Evolutionary conservation across 35 echinoderm and acorn worm genomes (phyloP), one percentile per base, ranked within the genome.

Genomic region (Nesometra sesokonis): DNA sequence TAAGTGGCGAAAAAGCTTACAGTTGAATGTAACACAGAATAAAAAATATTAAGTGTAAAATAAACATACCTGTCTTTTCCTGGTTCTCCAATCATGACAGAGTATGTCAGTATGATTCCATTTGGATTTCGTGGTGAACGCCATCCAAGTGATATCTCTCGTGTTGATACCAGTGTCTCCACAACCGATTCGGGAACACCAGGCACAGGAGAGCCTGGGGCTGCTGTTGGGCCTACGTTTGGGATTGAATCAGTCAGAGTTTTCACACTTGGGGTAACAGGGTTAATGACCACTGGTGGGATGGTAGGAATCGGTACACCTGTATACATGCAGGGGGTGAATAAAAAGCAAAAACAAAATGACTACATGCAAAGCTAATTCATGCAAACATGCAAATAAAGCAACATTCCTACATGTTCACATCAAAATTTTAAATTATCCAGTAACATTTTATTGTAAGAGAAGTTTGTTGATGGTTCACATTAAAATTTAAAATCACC

Each of bases 71-170:
- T 83, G 34, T 35, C 34, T 37, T 35, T 37, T 36, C 81, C 81
- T 5, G 34, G 81, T 83, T 38, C 37, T 36, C 81, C 37, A 38
- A 83, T 37, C n/a, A 17, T 37, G 4, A 83, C 81, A 11, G 35
- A 23, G 30, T 83, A 83, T 17, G 81, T 38, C 33, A 83, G 7
- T 3, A 83, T 83, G 81, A 30, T 37, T 27, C 81, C 81, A 83
- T 83, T 36, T 36, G 81, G n/a, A 9, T 37, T 37, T 83, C 81
- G 34, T 9, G 81, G 81, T 83, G 34, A 35, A 17, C 81, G 15
- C 81, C 81, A 83, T 83, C 34, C 34, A 35, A 83, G 37, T 83
- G 81, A 83, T 23, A 83, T 30, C 34, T 37, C 34, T 5, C 81
- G 34, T 30, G 81, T 83, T 8, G 81, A 83, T 30, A 36, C 35